Evolutionary conservation across 2,888 invertebrate species (phyloP).

Genomic region (Yponomeuta sedellus): DNA sequence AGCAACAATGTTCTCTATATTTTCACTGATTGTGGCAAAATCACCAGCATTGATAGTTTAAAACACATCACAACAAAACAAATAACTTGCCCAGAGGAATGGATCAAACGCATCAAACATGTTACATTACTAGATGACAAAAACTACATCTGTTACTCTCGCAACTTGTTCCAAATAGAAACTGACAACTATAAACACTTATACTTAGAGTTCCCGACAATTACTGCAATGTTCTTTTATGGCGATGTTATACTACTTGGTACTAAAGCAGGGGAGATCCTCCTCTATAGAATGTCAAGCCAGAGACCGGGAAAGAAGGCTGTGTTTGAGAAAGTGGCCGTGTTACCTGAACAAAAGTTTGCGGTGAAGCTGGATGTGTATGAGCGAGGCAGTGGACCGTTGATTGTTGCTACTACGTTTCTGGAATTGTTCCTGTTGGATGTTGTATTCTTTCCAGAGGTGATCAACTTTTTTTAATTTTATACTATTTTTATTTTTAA

Average conservation of each 20-base stretch:
- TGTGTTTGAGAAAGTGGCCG: slow-evolving; percentile 45
- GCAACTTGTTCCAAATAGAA: slow-evolving; percentile 56
- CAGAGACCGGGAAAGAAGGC: slow-evolving; percentile 42
- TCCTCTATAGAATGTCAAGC: slow-evolving; percentile 50
- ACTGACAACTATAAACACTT: slow-evolving; percentile 49
- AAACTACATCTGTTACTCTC: slow-evolving; percentile 58
- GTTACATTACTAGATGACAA: slow-evolving; percentile 45
- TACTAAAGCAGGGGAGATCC: slow-evolving; percentile 45
- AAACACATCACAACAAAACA: slow-evolving; percentile 29
- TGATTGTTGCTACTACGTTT: slow-evolving; percentile 51
- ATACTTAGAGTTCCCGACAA: slow-evolving; percentile 56
- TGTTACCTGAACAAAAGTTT: slow-evolving; percentile 51
- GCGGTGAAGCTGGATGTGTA: slow-evolving; percentile 55
- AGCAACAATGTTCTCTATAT: slow-evolving; percentile 35
- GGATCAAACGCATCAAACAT: slow-evolving; percentile 52
- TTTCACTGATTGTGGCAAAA: slow-evolving; percentile 56
- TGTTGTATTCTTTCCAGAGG: slow-evolving; percentile 51
- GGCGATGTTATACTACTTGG: slow-evolving; percentile 53
- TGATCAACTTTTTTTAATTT: slow-evolving; percentile 40
- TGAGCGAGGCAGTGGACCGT: slow-evolving; percentile 51
- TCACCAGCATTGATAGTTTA: slow-evolving; percentile 38
- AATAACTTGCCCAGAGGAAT: slow-evolving; percentile 47
- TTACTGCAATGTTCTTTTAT: slow-evolving; percentile 60
- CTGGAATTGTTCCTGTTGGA: slow-evolving; percentile 48
- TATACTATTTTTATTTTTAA: too few species aligned